Conservation (phyloP, 2,113 vertebrate genomes). For the Cyprinus carpio region DNA sequence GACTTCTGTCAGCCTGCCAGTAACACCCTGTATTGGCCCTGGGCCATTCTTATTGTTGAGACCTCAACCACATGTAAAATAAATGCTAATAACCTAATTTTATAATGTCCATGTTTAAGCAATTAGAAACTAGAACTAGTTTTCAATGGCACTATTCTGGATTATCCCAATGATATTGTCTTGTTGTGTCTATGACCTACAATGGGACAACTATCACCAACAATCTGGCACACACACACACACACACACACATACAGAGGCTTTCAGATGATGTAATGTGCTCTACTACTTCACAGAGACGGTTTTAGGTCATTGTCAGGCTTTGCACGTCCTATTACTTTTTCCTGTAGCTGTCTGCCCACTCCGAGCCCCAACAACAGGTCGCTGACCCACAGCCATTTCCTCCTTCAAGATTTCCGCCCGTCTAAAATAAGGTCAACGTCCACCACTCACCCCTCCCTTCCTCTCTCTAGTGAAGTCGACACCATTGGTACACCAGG, state of each 20-base stretch:
- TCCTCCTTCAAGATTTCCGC: constrained; percentile 23
- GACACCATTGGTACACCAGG: neutral
- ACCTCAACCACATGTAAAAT: neutral
- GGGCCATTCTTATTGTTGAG: neutral
- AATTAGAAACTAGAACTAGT: neutral
- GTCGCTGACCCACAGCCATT: neutral
- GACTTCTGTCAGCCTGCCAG: neutral
- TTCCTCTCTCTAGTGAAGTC: neutral
- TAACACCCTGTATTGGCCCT: neutral
- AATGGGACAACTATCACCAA: neutral
- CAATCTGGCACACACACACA: neutral
- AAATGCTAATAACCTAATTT: neutral
- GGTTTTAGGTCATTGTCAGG: neutral
- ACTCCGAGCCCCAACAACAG: neutral
- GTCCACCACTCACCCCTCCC: neutral
- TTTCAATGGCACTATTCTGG: neutral
- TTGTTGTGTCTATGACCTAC: neutral
- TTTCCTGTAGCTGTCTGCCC: constrained; percentile 4
- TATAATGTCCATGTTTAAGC: neutral
- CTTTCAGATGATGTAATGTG: constrained; percentile 2
- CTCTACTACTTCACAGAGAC: neutral
- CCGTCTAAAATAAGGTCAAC: neutral
- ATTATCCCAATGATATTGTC: neutral
- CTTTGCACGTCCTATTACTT: neutral
- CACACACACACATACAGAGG: neutral